Conservation (phyloP, 2,888 invertebrate genomes). For the Pardosa pseudoannulata region DNA sequence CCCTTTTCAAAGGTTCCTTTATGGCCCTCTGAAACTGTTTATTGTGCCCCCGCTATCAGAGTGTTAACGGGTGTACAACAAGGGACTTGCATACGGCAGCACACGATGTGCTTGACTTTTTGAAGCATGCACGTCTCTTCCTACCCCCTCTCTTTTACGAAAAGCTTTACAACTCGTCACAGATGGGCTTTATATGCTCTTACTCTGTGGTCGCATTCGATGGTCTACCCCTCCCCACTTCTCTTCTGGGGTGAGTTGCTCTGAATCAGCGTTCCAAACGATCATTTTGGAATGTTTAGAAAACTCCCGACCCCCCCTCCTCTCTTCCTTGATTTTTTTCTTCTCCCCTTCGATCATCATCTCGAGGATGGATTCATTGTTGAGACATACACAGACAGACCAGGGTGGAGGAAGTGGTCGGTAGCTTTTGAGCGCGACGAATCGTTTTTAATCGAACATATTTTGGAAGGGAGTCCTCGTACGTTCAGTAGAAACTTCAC, state of each 20-base stretch:
- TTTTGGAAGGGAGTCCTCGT: not conserved
- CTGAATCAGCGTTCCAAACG: conserved; percentile 41
- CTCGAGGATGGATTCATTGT: conserved; percentile 18
- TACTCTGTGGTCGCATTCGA: conserved; percentile 36
- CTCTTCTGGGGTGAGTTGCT: conserved; percentile 23
- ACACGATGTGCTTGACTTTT: conserved; percentile 57
- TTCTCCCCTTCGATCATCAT: not conserved
- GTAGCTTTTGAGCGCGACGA: not conserved
- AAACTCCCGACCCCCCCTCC: no score
- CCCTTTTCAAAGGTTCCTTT: conserved; percentile 48
- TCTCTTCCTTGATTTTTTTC: conserved; percentile 11
- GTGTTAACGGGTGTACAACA: conserved; percentile 60
- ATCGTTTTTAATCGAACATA: not conserved
- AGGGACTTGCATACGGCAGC: not conserved
- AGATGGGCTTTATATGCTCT: conserved; percentile 70
- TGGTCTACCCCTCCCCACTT: no score
- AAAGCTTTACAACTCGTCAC: conserved; percentile 55
- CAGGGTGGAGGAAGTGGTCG: no score
- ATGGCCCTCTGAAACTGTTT: conserved; percentile 62
- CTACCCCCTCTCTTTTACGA: conserved; percentile 23
- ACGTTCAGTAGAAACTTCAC: not conserved
- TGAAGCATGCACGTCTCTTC: not conserved
- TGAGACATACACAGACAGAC: not conserved
- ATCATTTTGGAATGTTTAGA: conserved; percentile 52
- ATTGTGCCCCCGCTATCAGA: conserved; percentile 49